Conservation (phyloP, 2,113 vertebrate genomes). For the Pantherophis guttatus region DNA sequence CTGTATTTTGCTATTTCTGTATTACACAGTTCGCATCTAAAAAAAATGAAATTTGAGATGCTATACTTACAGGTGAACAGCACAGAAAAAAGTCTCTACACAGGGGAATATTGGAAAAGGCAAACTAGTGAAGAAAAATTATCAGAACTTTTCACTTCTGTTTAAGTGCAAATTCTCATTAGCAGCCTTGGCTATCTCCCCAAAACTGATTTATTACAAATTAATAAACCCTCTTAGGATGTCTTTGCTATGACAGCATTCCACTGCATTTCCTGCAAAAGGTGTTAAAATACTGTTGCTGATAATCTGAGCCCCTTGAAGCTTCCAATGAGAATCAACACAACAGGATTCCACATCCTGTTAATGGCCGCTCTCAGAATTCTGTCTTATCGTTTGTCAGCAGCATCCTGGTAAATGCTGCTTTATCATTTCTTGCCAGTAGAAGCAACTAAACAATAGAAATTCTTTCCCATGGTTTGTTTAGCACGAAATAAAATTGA, state of each 20-base stretch:
- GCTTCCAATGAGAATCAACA: background rate
- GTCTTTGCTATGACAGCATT: background rate
- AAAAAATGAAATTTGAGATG: slow-evolving; percentile 24
- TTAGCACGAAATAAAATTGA: background rate
- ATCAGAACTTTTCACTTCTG: background rate
- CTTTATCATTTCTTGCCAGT: background rate
- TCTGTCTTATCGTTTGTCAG: background rate
- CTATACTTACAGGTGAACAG: background rate
- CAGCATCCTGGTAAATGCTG: background rate
- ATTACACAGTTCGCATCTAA: slow-evolving; percentile 86
- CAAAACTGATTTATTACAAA: background rate
- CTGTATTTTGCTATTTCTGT: slow-evolving; percentile 85
- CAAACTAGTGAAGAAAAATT: background rate
- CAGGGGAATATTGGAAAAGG: background rate
- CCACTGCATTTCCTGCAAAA: background rate
- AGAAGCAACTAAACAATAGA: background rate
- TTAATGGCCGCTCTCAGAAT: background rate
- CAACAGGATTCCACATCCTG: background rate
- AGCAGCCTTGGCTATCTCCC: background rate
- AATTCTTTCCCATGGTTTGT: background rate
- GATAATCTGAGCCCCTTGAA: background rate
- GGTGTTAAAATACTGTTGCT: background rate
- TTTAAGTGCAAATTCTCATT: background rate
- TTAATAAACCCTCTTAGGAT: background rate
- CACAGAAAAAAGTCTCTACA: background rate